Percentiles rank a stretch among this genome's conserved stretches.
Evolutionary conservation across 2,797 vertebrate genomes (phyloP).

Genomic region (Stomatorhinus walkeri): DNA sequence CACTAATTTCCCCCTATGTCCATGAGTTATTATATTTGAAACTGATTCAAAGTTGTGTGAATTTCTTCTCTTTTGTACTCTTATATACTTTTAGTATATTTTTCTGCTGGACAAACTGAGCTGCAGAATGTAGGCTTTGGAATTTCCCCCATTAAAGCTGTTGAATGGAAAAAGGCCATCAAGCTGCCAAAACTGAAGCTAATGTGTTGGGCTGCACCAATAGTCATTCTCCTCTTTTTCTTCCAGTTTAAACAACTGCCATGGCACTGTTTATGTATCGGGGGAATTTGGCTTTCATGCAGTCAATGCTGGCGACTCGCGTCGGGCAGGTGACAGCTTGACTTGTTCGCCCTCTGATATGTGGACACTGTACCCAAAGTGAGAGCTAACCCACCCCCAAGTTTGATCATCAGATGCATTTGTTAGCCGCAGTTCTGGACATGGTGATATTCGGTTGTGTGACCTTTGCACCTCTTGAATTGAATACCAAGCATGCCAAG

Average conservation of each 20-base stretch:
- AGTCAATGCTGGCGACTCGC: background rate
- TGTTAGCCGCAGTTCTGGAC: background rate
- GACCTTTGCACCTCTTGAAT: conserved; percentile 24
- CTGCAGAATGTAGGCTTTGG: background rate
- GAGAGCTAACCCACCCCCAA: background rate
- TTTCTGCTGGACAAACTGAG: background rate
- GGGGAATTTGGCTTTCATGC: conserved; percentile 3
- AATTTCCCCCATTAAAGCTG: conserved; percentile 12
- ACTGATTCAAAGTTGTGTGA: background rate
- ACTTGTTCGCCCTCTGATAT: background rate
- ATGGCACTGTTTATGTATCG: background rate
- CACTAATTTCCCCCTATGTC: background rate
- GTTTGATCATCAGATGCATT: background rate
- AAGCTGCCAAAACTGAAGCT: conserved; percentile 3
- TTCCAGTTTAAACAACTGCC: background rate
- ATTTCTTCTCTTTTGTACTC: background rate
- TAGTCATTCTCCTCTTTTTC: background rate
- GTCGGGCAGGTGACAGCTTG: background rate
- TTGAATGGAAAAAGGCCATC: background rate
- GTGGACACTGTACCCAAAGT: background rate
- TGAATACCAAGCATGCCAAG: conserved; percentile 26
- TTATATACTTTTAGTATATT: background rate
- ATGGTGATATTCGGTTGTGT: background rate
- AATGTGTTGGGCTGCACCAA: background rate
- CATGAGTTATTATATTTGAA: background rate